Evolutionary conservation across 2,797 vertebrate genomes (phyloP).

Genomic region (Trematomus bernacchii): DNA sequence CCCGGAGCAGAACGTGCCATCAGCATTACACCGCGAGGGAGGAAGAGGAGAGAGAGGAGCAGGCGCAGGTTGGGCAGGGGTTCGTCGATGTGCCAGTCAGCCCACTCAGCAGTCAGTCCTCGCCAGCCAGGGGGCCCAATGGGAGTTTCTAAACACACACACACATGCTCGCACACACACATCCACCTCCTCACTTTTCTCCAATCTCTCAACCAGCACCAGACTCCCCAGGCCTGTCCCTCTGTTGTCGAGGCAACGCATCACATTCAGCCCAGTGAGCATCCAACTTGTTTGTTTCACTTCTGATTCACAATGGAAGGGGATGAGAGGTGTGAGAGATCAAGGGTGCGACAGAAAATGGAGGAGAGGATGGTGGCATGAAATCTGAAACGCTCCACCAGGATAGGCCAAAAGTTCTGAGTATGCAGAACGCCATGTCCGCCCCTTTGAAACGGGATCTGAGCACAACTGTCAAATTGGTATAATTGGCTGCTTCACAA

Average conservation of each 20-base stretch:
- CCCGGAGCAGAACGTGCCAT: slow-evolving; percentile 44
- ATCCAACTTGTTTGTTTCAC: slow-evolving; percentile 68
- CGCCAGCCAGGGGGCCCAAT: slow-evolving; percentile 49
- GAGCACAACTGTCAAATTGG: slow-evolving; percentile 53
- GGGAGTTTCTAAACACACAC: slow-evolving; percentile 59
- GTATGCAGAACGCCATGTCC: slow-evolving; percentile 44
- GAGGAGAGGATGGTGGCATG: slow-evolving; percentile 34
- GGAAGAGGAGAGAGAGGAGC: slow-evolving; percentile 15
- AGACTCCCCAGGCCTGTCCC: slow-evolving; percentile 60
- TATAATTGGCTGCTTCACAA: slow-evolving; percentile 53
- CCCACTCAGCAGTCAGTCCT: slow-evolving; percentile 76
- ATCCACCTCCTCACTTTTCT: slow-evolving; percentile 62
- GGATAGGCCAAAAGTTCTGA: slow-evolving; percentile 45
- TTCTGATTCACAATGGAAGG: slow-evolving; percentile 54
- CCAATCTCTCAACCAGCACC: slow-evolving; percentile 52
- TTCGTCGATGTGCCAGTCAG: slow-evolving; percentile 68
- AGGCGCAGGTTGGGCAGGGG: background rate
- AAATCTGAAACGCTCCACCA: slow-evolving; percentile 51
- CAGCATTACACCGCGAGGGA: slow-evolving; percentile 35
- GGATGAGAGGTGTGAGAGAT: slow-evolving; percentile 1
- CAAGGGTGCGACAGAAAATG: slow-evolving; percentile 1
- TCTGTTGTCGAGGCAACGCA: slow-evolving; percentile 66
- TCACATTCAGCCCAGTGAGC: slow-evolving; percentile 63
- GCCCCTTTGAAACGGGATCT: slow-evolving; percentile 50
- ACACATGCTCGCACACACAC: slow-evolving; percentile 24